These are phyloP conservation scores for Brachionus angularis DNA, from an alignment of 1,140 invertebrate species.

Conservation along the genomic window DNA sequence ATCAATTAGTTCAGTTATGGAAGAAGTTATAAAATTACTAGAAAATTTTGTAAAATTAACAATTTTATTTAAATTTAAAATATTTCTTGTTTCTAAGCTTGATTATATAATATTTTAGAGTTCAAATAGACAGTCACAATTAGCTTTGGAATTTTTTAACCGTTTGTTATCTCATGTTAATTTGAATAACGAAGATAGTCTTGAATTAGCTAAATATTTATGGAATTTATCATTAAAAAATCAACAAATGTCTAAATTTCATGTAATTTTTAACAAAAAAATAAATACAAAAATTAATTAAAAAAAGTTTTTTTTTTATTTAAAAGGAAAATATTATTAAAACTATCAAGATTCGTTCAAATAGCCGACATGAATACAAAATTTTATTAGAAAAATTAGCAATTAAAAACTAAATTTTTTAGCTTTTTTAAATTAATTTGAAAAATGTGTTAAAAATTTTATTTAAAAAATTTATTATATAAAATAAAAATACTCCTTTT, in stretches of 20 bases:
- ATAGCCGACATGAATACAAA: no score
- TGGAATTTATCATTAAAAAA: slow-evolving; percentile 71
- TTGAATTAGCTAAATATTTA: slow-evolving; percentile 69
- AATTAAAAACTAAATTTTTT: no score
- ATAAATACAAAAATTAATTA: not conserved
- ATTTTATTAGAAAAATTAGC: no score
- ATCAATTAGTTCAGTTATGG: not conserved
- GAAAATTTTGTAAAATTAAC: not conserved
- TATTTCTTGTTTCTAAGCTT: slow-evolving; percentile 19
- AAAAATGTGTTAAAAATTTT: no score
- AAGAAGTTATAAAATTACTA: not conserved
- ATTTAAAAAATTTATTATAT: no score
- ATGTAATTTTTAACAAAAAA: not conserved
- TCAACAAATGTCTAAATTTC: slow-evolving; percentile 13
- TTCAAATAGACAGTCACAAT: slow-evolving; percentile 58
- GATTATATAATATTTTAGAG: slow-evolving; percentile 48
- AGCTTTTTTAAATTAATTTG: no score
- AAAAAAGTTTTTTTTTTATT: not conserved
- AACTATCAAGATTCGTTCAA: not conserved
- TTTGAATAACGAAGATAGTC: slow-evolving; percentile 62
- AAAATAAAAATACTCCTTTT: no score
- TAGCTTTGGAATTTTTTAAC: slow-evolving; percentile 71
- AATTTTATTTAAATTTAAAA: not conserved
- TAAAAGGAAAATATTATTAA: slow-evolving; percentile 2
- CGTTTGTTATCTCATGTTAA: slow-evolving; percentile 69